Base-by-base conservation (phyloP, 2,113 vertebrate genomes). In the Sisor rabdophorus region DNA sequence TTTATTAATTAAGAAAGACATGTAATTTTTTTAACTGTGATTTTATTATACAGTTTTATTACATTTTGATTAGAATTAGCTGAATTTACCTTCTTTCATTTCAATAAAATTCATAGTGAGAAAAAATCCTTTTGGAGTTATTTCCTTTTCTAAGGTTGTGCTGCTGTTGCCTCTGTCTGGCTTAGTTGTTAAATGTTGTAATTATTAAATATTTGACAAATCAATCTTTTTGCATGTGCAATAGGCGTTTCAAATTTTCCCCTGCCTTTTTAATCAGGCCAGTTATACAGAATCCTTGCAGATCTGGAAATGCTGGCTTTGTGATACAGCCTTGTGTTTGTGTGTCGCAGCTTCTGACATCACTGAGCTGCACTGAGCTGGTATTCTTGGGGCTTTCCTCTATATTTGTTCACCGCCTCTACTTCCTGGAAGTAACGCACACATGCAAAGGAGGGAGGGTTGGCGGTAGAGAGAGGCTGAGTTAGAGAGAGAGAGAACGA, bases 321-420 rank as follows among this genome's bases (percentile, higher is more conserved):
- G n/a, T 19, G 11, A 19, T 26, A 36, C 69, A 65, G 28, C 26
- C 19, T 1, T 50, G 9, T 60, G 47, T 69, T 53, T 13, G 28
- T 76, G 73, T 28, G 75, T 72, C 64, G 58, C 52, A 44, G 71
- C 50, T 63, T 68, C 63, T 84, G 67, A 86, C 79, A 80, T 55
- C 28, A 78, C 77, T 15, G 76, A n/a, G 69, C 78, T 70, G n/a
- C 59, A 78, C 73, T 78, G 86, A 64, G 84, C 86, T 87, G 90
- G 91, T 87, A 88, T 91, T 92, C 87, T 91, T 81, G 91, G 92
- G 91, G 88, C 87, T 93, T 92, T 92, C 92, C 92, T 92, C 65
- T 2, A 17, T 79, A 79, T 76, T 83, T 85, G 71, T 84, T 82
- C 73, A 76, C 73, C 78, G 77, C 80, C 17, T n/a, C 81, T 79